These are phyloP conservation scores for Gallinago stenura DNA, from an alignment of 2,797 vertebrate genomes.

Conservation along the genomic window DNA sequence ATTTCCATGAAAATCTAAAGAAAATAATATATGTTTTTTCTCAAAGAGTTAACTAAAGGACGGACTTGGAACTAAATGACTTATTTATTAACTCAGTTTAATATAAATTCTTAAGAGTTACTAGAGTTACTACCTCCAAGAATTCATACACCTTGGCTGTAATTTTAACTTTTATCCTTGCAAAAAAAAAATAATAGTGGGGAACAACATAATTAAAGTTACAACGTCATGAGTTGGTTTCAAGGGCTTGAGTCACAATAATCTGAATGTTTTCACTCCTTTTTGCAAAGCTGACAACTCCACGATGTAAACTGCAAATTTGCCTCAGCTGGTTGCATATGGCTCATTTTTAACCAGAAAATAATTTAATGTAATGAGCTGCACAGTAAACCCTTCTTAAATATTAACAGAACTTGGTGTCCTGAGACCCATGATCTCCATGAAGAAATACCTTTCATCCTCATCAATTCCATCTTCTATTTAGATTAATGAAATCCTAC, in stretches of 20 bases:
- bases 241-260: conserved; percentile 30
- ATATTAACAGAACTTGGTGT: background rate
- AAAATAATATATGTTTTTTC: background rate
- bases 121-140: background rate
- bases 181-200: background rate
- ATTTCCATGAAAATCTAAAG: background rate
- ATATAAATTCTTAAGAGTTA: background rate
- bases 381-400: background rate
- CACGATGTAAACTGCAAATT: conserved; percentile 26
- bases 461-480: background rate
- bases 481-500: background rate
- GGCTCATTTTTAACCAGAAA: conserved; percentile 11
- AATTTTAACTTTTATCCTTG: background rate
- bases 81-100: conserved; percentile 29
- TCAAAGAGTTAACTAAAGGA: background rate
- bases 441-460: background rate
- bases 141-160: background rate
- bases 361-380: background rate
- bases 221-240: background rate
- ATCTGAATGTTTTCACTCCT: conserved; percentile 4
- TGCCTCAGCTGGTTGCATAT: conserved; percentile 9
- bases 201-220: background rate
- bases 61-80: background rate
- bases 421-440: background rate
- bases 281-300: conserved; percentile 42